Base-by-base conservation (phyloP, 2,113 vertebrate species). In the Eurypyga helias region DNA sequence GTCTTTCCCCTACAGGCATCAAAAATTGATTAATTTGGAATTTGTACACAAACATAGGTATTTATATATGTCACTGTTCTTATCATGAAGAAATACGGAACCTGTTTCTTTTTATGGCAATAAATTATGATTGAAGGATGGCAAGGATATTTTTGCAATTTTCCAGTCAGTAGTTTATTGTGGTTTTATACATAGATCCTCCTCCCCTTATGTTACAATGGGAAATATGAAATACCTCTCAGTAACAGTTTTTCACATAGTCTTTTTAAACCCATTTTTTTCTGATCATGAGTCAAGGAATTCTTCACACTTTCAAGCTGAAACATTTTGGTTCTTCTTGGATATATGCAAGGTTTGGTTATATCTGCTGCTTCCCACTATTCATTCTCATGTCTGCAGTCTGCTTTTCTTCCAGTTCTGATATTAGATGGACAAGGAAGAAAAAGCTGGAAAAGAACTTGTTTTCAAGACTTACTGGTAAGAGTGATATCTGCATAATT, bases 11-110 rank as follows among this genome's bases (percentile, higher is more conserved):
- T 2, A 20, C 11, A 62, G 87, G 75, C 33, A 93, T 83, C 41
- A 89, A 82, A 69, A 82, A 90, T 89, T 93, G 62, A 94, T 96
- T 86, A 94, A 95, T 96, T 97, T 93, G 82, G 52, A 88, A 93
- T 64, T 97, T 94, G 79, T 97, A 34, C 71, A 73, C 48, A 76
- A 97, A 87, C 10, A 70, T 33, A 81, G 31, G 7, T 92, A 75
- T 85, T 96, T 96, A 58, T 78, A 80, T 96, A 93, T 95, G 38
- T 93, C 81, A 80, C 45, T 82, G 9, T 66, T 48, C 51, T 87
- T 85, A 34, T 91, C 23, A 65, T 38, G 41, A 69, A 83, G 65
- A 73, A 95, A 87, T 94, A 91, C 48, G 49, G 55, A 67, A 58
- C 14, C 65, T 88, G 34, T 72, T 96, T 93, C 78, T 45, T 92